Base-by-base conservation (phyloP, 2,797 vertebrate species). In the Pachyuromys duprasi region DNA sequence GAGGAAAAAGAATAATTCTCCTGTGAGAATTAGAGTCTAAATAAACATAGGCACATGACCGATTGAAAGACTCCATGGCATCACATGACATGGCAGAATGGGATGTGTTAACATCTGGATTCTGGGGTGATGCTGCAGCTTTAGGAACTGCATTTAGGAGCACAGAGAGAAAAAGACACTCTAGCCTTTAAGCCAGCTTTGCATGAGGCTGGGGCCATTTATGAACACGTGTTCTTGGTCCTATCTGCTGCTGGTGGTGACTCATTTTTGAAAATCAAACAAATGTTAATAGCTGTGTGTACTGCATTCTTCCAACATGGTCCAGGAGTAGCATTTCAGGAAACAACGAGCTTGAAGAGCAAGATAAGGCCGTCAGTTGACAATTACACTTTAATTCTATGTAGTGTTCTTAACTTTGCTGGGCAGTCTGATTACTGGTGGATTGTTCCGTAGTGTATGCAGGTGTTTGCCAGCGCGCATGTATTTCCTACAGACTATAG, bases 221-320 rank as follows among this genome's bases (percentile, higher is more conserved):
- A 17, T 49, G 28, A 89, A 12, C 39, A 22, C 17, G 3, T 67
- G 14, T 60, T 90, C 20, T 18, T 45, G 2, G 63, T 39, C 36
- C 74, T 67, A 17, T 86, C 45, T 93, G 28, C 55, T 93, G 42
- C 18, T 63, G 74, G 26, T 26, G 24, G 53, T 89, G 72, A 76
- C 26, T 96, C 65, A 72, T 89, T 95, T 63, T 91, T 92, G 62
- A 18, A 86, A 90, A 83, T 55, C 86, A 94, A 82, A 93, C 39
- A 76, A 86, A 63, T 74, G 55, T 60, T 93, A 84, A 93, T 84
- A 91, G 65, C 74, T 95, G 60, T 74, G 49, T 26, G 14, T 15
- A 33, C 36, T n/a, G 14, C 33, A 2, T 74, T 57, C n/a, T 91
- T 91, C 74, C 36, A 69, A 39, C 49, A 90, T 63, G 82, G 81